Base-by-base conservation (phyloP, 1,140 invertebrate species). In the Pteromalus puparum region DNA sequence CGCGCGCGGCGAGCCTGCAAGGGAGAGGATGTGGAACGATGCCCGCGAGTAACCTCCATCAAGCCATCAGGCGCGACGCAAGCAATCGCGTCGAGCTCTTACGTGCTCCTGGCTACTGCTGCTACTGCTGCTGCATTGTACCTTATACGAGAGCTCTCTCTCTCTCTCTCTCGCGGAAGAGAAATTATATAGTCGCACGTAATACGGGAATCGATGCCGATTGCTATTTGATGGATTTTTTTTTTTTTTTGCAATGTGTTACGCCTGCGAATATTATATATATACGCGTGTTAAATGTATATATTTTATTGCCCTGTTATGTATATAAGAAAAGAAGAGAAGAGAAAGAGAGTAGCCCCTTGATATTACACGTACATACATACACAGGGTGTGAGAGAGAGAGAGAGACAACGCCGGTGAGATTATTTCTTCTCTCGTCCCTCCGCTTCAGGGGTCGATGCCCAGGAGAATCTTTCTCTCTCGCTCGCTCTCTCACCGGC, bases 31-130 rank as follows among this genome's bases (percentile, higher is more conserved):
- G 91, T 93, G 89, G 92, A 90, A 93, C 92, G 91, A 92, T 91
- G 92, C 83, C 91, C 92, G 80, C 87, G 76, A 92, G 90, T 93
- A 93, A 93, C 92, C 92, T 93, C 91, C 91, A 92, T 92, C 91
- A 91, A n/a, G n/a, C n/a, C 91, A 92, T 92, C 91, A 91, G 34
- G 75, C 38, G 75, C 82, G 76, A 30, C 65, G 34, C 9, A 65
- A 30, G 38, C 67, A 26, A 70, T 70, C 76, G 18, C 30, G 30
- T 46, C 26, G 7, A 34, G 28, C 53, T 78, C 46, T 70, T 70
- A 30, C 46, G 75, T 28, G 75, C 74, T 46, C n/a, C 74, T 3
- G n/a, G n/a, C n/a, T n/a, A n/a, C n/a, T n/a, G 1, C 21, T n/a
- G n/a, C 46, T 26, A 0, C 26, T 18, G 80, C 53, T 38, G 81